These are phyloP conservation scores for Galeruca laticollis DNA, from an alignment of 2,888 invertebrate species.

Conservation along the genomic window DNA sequence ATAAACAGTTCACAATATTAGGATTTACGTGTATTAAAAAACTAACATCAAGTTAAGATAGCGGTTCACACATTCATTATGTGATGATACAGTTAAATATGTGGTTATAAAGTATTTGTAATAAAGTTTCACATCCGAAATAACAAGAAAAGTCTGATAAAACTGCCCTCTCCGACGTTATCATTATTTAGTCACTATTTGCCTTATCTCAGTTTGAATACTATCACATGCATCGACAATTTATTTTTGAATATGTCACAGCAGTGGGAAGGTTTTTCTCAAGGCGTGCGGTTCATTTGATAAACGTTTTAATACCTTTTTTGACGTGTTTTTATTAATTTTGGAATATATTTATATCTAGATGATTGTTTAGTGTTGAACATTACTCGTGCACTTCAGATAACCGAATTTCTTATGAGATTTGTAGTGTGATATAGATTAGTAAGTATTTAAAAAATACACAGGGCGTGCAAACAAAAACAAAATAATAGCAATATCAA, in stretches of 20 bases:
- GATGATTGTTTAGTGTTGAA: not conserved
- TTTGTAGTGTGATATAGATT: not conserved
- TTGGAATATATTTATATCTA: not conserved
- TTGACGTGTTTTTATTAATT: not conserved
- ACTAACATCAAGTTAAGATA: no score
- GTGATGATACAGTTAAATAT: not conserved
- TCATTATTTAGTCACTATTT: slow-evolving; percentile 46
- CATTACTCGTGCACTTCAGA: not conserved
- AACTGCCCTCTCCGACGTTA: slow-evolving; percentile 44
- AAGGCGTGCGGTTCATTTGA: slow-evolving; percentile 4
- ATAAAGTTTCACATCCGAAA: slow-evolving; percentile 36
- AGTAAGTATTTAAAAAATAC: not conserved
- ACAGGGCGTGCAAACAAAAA: no score
- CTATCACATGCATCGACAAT: slow-evolving; percentile 47
- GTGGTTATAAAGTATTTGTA: slow-evolving; percentile 30
- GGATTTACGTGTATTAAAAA: no score
- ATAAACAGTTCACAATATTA: no score
- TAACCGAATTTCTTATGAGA: not conserved
- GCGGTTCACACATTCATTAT: not conserved
- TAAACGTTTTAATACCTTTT: slow-evolving; percentile 15
- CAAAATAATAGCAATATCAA: no score
- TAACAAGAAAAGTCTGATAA: slow-evolving; percentile 40
- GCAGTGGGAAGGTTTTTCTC: slow-evolving; percentile 31
- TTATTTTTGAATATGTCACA: slow-evolving; percentile 41
- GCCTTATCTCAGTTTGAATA: slow-evolving; percentile 44